phyloP scores from a whole-genome alignment of 2,113 vertebrate species.

The Clarias macrocephalus region DNA sequence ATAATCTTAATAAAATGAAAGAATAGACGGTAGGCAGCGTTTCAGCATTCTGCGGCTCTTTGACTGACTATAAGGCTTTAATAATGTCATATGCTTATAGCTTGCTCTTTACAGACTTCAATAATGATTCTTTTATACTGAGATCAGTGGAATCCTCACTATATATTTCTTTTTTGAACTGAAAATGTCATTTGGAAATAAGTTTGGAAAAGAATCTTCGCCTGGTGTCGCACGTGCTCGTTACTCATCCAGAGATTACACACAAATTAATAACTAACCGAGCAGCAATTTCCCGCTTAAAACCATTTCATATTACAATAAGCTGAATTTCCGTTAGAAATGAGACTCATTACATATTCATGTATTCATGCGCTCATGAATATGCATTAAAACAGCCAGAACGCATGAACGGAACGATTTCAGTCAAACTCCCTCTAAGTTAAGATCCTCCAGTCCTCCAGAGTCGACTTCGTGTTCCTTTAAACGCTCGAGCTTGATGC shows the following conservation, averaged over 20 bases:
- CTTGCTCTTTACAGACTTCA: too few relatives aligned
- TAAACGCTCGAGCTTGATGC: slow-evolving; percentile 48
- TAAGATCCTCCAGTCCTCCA: slow-evolving; percentile 19
- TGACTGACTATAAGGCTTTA: not conserved
- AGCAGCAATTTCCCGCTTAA: not conserved
- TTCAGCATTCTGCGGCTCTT: not conserved
- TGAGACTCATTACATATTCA: not conserved
- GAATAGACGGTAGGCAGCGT: too few relatives aligned
- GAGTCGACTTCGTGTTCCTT: slow-evolving; percentile 37
- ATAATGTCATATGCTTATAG: too few relatives aligned
- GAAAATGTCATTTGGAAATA: not conserved
- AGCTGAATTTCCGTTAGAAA: not conserved
- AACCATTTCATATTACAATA: not conserved
- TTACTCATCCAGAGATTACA: not conserved
- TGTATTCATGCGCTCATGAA: slow-evolving; percentile 32
- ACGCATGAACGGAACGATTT: slow-evolving; percentile 38
- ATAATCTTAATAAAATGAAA: too few relatives aligned
- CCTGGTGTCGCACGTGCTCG: not conserved
- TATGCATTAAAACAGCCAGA: slow-evolving; percentile 47
- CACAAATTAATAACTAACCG: not conserved
- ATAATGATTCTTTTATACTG: not conserved
- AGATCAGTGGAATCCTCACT: not conserved
- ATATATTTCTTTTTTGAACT: not conserved
- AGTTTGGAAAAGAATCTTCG: not conserved
- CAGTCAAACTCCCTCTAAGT: slow-evolving; percentile 41